Conservation (phyloP, 2,797 vertebrate genomes). For the Pseudochirops corinnae region DNA sequence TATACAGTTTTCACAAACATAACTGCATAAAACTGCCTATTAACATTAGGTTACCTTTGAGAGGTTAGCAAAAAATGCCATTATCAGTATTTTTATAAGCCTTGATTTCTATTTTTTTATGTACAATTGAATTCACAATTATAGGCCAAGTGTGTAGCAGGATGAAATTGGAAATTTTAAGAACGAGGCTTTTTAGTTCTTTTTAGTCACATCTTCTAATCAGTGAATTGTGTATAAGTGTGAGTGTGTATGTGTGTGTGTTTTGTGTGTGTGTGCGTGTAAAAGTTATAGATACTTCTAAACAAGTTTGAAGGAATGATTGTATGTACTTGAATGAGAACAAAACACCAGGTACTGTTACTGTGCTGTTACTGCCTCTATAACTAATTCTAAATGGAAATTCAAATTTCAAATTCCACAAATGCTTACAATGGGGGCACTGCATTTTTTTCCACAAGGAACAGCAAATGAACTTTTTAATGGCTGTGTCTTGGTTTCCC, state of each 20-base stretch:
- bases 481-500: not conserved
- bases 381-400: not conserved
- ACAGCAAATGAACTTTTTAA: not conserved
- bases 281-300: constrained; percentile 27
- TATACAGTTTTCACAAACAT: not conserved
- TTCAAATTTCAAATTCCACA: not conserved
- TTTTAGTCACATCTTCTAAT: constrained; percentile 55
- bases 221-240: constrained; percentile 31
- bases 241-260: not conserved
- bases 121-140: constrained; percentile 38
- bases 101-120: constrained; percentile 60
- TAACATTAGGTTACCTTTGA: not conserved
- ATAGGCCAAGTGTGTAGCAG: constrained; percentile 27
- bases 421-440: not conserved
- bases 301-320: constrained; percentile 30
- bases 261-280: not conserved
- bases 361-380: constrained; percentile 59
- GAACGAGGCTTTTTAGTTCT: constrained; percentile 27
- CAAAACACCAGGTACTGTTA: constrained; percentile 72
- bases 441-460: not conserved
- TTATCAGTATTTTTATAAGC: constrained; percentile 84
- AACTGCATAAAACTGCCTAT: not conserved
- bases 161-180: constrained; percentile 47
- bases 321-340: constrained; percentile 69
- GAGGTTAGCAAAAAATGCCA: not conserved